Evolutionary conservation across 2,888 invertebrate genomes (phyloP).

Genomic region (Drosophila ezoana): DNA sequence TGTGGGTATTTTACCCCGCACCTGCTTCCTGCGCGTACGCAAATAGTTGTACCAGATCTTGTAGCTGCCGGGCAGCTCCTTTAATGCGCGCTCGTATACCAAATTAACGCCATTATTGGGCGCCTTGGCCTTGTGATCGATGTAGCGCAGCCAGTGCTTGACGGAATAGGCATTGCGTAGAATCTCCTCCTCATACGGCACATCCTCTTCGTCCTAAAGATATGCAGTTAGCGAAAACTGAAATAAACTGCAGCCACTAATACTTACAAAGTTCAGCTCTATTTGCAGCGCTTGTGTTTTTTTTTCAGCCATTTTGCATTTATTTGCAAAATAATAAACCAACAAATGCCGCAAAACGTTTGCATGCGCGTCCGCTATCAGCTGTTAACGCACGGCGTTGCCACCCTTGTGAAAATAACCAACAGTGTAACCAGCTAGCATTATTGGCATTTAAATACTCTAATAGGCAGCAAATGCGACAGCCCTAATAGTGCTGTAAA

Average conservation of each 20-base stretch:
- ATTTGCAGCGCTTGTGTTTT: conserved; percentile 33
- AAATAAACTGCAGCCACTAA: fast-evolving
- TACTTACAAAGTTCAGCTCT: conserved; percentile 63
- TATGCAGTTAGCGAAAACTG: not conserved
- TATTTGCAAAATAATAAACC: conserved; percentile 14
- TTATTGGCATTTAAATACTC: not conserved
- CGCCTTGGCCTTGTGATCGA: conserved; percentile 96
- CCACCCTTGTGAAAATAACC: conserved; percentile 3
- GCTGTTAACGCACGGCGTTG: conserved; percentile 53
- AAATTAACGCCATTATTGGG: conserved; percentile 93
- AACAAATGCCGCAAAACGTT: conserved; percentile 66
- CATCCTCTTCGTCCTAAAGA: conserved; percentile 94
- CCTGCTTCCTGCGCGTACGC: conserved; percentile 92
- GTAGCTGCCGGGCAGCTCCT: conserved; percentile 98
- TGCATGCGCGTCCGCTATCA: conserved; percentile 61
- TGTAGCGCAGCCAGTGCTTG: conserved; percentile 98
- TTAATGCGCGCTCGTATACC: conserved; percentile 97
- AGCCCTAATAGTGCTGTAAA: conserved; percentile 32
- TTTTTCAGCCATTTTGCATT: conserved; percentile 55
- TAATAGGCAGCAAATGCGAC: not conserved
- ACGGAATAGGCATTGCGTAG: conserved; percentile 98
- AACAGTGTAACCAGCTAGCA: not conserved
- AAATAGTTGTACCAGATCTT: conserved; percentile 99
- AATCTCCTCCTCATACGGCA: conserved; percentile 99
- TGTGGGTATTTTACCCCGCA: conserved; percentile 90